These are phyloP conservation scores for Distichodus sexfasciatus DNA, from an alignment of 2,797 vertebrate genomes.

Conservation along the genomic window DNA sequence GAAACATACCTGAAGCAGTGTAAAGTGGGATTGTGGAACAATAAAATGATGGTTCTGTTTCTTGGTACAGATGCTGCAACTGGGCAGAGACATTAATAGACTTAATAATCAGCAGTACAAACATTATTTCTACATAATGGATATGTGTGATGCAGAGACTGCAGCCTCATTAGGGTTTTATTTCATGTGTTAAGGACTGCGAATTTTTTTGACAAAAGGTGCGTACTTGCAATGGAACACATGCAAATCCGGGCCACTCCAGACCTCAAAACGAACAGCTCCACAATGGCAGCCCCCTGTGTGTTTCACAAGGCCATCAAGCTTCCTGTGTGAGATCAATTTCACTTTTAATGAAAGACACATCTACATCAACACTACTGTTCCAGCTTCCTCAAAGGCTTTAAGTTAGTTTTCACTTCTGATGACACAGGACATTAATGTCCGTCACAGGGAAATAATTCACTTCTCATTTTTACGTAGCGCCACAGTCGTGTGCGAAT, in stretches of 20 bases:
- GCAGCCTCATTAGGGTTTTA: neutral
- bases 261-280: conserved; percentile 87
- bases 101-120: too few species aligned
- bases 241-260: conserved; percentile 81
- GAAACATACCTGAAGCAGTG: conserved; percentile 82
- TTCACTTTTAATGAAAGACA: neutral
- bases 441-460: too few species aligned
- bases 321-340: conserved; percentile 65
- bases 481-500: too few species aligned
- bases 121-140: too few species aligned
- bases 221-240: conserved; percentile 95
- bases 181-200: neutral
- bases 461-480: too few species aligned
- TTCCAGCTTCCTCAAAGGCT: too few species aligned
- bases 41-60: conserved; percentile 96
- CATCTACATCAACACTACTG: neutral
- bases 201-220: neutral
- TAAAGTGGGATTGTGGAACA: conserved; percentile 85
- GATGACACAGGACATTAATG: too few species aligned
- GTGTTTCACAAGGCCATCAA: conserved; percentile 83
- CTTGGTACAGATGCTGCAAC: conserved; percentile 95
- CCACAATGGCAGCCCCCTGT: conserved; percentile 93
- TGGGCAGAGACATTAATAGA: conserved; percentile 57
- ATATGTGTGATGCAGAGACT: neutral
- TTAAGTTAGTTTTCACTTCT: too few species aligned